Percentiles rank a stretch among this genome's conserved stretches.
Evolutionary conservation across 2,113 vertebrate species (phyloP).

Genomic region (Anolis carolinensis): DNA sequence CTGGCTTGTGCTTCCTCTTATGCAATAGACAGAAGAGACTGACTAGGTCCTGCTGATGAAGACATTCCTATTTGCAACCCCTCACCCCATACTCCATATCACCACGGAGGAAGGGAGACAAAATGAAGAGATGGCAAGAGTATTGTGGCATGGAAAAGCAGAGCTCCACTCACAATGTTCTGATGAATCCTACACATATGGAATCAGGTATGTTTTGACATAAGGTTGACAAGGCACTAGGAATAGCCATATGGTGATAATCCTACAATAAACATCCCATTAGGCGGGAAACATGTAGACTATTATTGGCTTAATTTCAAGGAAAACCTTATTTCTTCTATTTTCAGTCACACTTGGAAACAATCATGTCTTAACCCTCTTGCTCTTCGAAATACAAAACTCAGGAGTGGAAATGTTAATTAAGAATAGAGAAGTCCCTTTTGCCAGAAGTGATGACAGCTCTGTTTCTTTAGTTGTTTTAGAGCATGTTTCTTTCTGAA

Average conservation of each 20-base stretch:
- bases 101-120: background rate
- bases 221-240: background rate
- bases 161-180: background rate
- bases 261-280: too few relatives aligned
- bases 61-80: background rate
- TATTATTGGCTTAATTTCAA: background rate
- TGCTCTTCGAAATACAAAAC: constrained; percentile 28
- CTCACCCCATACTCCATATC: background rate
- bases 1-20: too few relatives aligned
- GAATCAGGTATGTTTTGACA: background rate
- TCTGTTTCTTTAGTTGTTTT: constrained; percentile 28
- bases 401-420: constrained; percentile 56
- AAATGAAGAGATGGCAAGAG: background rate
- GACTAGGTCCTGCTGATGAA: background rate
- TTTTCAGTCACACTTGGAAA: background rate
- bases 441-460: constrained; percentile 22
- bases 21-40: background rate
- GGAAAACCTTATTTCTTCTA: background rate
- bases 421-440: constrained; percentile 53
- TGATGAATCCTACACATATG: background rate
- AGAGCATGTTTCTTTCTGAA: constrained; percentile 57
- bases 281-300: background rate
- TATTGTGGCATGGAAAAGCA: background rate
- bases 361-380: background rate
- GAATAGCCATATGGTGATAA: background rate